phyloP scores from a whole-genome alignment of 1,140 invertebrate genomes.

The Cydia amplana region DNA sequence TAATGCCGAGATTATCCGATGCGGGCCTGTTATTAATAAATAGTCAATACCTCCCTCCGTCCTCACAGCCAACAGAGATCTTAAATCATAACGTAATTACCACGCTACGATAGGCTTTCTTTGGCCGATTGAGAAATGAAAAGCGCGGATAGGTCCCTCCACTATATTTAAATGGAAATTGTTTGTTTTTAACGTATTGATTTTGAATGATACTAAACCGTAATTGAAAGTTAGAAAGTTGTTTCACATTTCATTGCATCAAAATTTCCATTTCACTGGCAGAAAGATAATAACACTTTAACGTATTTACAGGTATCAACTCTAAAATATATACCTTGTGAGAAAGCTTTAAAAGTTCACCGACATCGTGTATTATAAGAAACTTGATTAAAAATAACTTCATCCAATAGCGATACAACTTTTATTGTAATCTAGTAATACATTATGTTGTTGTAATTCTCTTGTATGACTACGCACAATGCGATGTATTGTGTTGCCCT shows the following conservation, averaged over 20 bases:
- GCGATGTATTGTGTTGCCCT: constrained; percentile 6
- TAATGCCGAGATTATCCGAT: constrained; percentile 64
- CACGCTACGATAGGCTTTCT: constrained; percentile 55
- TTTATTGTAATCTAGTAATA: constrained; percentile 4
- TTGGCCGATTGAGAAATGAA: constrained; percentile 60
- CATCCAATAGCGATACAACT: not conserved
- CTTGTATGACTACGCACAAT: constrained; percentile 14
- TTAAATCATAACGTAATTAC: constrained; percentile 72
- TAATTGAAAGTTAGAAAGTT: constrained; percentile 18
- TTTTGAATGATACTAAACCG: constrained; percentile 5
- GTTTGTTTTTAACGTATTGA: constrained; percentile 22
- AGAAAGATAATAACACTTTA: not conserved
- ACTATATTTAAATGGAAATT: constrained; percentile 19
- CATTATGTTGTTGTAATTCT: constrained; percentile 13
- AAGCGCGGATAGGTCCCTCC: constrained; percentile 37
- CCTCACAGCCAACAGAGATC: constrained; percentile 51
- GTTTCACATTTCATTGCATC: constrained; percentile 6
- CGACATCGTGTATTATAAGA: not conserved
- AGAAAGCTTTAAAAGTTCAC: constrained; percentile 2
- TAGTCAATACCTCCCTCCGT: constrained; percentile 66
- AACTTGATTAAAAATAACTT: not conserved
- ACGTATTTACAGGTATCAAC: not conserved
- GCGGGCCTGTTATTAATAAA: constrained; percentile 70
- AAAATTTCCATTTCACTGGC: not conserved
- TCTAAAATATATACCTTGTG: not conserved